Conservation (phyloP, 2,888 invertebrate species). For the Cylindroiulus punctatus region DNA sequence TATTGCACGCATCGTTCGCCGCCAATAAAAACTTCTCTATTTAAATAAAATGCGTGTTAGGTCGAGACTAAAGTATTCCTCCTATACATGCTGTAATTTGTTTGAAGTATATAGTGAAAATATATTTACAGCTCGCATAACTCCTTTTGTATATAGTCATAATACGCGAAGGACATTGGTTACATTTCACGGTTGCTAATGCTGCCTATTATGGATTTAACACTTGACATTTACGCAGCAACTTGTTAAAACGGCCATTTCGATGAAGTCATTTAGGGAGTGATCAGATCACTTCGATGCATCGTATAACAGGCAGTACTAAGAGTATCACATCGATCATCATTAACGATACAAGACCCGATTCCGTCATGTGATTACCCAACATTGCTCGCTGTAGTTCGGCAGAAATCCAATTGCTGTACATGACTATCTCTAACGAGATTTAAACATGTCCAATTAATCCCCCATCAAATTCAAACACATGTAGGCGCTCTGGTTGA, state of each 20-base stretch:
- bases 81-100: too few relatives aligned
- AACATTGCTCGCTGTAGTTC: too few relatives aligned
- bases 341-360: too few relatives aligned
- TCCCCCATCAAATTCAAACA: background rate
- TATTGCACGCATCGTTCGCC: background rate
- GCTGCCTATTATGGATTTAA: background rate
- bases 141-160: too few relatives aligned
- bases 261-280: background rate
- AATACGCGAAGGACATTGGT: background rate
- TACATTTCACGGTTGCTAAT: background rate
- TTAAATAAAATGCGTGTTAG: background rate
- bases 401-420: background rate
- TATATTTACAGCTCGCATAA: too few relatives aligned
- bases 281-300: background rate
- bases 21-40: background rate
- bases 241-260: background rate
- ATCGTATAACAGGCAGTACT: background rate
- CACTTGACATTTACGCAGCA: background rate
- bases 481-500: background rate
- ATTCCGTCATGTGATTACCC: too few relatives aligned
- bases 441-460: background rate
- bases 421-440: background rate
- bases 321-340: background rate
- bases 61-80: background rate
- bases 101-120: too few relatives aligned